Percentiles rank a stretch among this genome's conserved stretches.
These are phyloP conservation scores for Dasypolia templi DNA, from an alignment of 2,888 invertebrate genomes.

Conservation along the genomic window DNA sequence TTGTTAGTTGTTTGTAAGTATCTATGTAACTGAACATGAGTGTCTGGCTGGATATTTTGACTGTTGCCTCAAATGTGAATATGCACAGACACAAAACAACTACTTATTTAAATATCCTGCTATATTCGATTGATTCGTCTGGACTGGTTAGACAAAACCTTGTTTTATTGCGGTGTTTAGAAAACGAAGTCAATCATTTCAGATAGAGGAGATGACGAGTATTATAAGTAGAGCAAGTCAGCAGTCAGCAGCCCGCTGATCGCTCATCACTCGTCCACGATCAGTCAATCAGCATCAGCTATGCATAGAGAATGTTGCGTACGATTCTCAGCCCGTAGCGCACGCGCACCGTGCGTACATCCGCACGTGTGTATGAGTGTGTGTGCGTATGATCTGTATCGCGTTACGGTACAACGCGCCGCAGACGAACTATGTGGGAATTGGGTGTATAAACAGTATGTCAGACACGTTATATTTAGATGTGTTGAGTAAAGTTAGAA, in stretches of 20 bases:
- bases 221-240: neutral
- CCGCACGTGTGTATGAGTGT: neutral
- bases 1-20: neutral
- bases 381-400: constrained; percentile 48
- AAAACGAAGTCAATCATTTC: neutral
- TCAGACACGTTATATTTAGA: constrained; percentile 14
- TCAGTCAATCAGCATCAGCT: constrained; percentile 53
- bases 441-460: constrained; percentile 46
- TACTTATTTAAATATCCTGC: neutral
- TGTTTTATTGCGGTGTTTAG: neutral
- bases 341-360: constrained; percentile 38
- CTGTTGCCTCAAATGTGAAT: neutral
- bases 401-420: constrained; percentile 60
- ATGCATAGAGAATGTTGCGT: constrained; percentile 50
- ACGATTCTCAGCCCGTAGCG: constrained; percentile 38
- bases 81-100: neutral
- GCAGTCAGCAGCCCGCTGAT: constrained; percentile 6
- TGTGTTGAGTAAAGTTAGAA: constrained; percentile 21
- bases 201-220: neutral
- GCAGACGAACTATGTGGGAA: constrained; percentile 46
- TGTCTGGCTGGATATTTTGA: neutral
- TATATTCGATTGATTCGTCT: neutral
- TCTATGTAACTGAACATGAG: neutral
- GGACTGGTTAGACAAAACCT: neutral
- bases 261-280: constrained; percentile 12